Base-by-base conservation (phyloP, 1,140 invertebrate species). In the Ostrea edulis region DNA sequence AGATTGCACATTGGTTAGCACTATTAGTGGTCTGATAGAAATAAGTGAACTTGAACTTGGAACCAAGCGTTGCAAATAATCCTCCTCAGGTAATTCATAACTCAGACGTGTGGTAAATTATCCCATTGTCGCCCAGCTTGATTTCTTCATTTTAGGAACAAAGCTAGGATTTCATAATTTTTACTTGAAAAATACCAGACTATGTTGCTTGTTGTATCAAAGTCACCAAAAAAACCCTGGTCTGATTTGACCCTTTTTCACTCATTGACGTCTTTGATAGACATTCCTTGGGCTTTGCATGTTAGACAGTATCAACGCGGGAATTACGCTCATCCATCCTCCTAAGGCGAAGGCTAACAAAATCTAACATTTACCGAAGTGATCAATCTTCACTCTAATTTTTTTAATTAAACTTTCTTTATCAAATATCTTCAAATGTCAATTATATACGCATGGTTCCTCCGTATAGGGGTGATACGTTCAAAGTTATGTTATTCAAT, bases 401-500 rank as follows among this genome's bases (percentile, higher is more conserved):
- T 29, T 12, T 35, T 77, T 77, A 77, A 77, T 77, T 77, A 77
- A 35, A 77, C 68, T 77, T 77, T 77, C 55, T 35, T 77, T 77
- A 77, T 77, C 68, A 29, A 77, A 77, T 77, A 77, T 77, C 68
- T 77, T 77, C 25, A 35, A 77, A 77, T 77, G 68, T 77, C 68
- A 77, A 77, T 77, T 77, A 25, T 35, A 35, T 25, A 77, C 22
- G 29, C 68, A 77, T 35, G 68, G 3, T 9, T 29, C 25, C 25
- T 25, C 68, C 22, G 25, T 25, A 77, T 77, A 77, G 29, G 29
- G 68, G 68, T 77, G 68, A 77, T 9, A 35, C 68, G 68, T 77
- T 77, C 68, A 77, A 77, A 77, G 68, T 44, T 77, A 77, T 77
- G 68, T 77, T 77, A 77, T 77, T 77, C 68, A 77, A 77, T 77